Conservation (phyloP, 2,113 vertebrate species). For the Paradoxurus hermaphroditus region DNA sequence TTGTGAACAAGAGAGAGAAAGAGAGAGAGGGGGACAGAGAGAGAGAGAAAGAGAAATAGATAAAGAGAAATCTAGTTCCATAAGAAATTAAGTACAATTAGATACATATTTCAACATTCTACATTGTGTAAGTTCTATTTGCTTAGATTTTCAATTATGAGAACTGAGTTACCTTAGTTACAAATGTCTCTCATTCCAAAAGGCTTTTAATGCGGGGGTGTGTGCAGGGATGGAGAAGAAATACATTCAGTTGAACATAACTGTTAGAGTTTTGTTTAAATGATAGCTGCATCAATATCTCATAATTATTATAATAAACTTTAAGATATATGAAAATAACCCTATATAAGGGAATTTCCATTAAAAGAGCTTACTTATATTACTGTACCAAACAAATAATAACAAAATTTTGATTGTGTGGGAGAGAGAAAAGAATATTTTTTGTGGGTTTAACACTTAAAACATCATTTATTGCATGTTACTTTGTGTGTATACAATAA, state of each 20-base stretch:
- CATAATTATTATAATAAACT: neutral
- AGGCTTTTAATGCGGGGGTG: neutral
- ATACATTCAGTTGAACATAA: neutral
- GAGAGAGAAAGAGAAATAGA: neutral
- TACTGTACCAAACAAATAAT: neutral
- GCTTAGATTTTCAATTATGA: neutral
- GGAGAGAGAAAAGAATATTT: neutral
- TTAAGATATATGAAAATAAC: neutral
- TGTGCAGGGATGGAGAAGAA: neutral
- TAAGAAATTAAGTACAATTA: conserved; percentile 12
- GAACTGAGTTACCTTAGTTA: neutral
- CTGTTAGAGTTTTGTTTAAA: neutral
- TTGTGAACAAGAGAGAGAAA: neutral
- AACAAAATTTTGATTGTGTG: neutral
- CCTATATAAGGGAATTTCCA: neutral
- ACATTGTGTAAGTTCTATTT: neutral
- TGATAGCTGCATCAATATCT: neutral
- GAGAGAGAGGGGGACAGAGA: neutral
- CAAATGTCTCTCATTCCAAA: neutral
- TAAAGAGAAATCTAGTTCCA: neutral
- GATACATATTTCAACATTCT: neutral
- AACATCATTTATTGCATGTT: neutral
- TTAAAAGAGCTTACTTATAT: neutral
- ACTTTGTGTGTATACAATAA: neutral
- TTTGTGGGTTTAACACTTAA: neutral